phyloP scores from a whole-genome alignment of 2,113 vertebrate species.

The Telmatochromis sp. region DNA sequence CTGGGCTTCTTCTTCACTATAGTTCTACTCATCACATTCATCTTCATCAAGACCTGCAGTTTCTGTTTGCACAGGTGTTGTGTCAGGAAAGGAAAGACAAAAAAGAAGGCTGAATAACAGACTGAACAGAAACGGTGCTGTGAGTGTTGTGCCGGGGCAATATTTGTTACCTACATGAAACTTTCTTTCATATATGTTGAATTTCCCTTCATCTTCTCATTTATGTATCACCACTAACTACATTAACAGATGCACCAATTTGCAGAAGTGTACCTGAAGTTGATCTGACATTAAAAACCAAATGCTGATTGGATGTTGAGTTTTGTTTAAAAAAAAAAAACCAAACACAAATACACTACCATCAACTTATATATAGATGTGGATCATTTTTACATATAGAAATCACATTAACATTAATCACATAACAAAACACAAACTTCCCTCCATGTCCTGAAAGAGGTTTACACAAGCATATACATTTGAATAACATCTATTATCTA shows the following conservation, averaged over 20 bases:
- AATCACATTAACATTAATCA: neutral
- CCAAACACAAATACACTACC: neutral
- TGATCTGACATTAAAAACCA: neutral
- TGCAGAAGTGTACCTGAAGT: neutral
- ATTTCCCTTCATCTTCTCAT: fast-evolving
- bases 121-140: fast-evolving
- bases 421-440: neutral
- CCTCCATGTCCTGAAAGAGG: neutral
- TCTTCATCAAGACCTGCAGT: constrained; percentile 67
- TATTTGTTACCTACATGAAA: neutral
- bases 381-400: neutral
- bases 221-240: neutral
- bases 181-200: neutral
- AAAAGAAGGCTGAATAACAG: constrained; percentile 35
- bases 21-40: constrained; percentile 19
- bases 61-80: constrained; percentile 62
- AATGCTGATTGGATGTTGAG: neutral
- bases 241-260: neutral
- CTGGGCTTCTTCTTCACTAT: constrained; percentile 72
- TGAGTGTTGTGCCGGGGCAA: neutral
- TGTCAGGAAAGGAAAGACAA: neutral
- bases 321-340: neutral
- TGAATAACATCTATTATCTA: neutral
- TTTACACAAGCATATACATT: neutral
- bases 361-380: neutral